phyloP scores from a whole-genome alignment of 2,888 invertebrate species.

The Acleris laterana region DNA sequence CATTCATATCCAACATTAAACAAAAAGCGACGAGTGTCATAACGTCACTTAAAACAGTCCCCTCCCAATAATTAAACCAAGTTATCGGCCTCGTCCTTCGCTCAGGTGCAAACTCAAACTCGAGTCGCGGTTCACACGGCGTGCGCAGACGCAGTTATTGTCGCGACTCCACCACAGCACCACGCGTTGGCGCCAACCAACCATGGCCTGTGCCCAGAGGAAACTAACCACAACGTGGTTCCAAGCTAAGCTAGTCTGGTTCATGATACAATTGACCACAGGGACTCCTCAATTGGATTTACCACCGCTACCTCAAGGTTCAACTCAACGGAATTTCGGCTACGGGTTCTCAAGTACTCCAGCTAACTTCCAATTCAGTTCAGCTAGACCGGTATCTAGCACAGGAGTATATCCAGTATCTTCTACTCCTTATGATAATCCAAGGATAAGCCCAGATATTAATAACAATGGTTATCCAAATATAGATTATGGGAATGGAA shows the following conservation, averaged over 20 bases:
- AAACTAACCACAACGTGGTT: slow-evolving; percentile 58
- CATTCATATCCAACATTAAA: no score
- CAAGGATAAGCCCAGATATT: slow-evolving; percentile 72
- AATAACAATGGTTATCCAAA: slow-evolving; percentile 77
- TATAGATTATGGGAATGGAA: slow-evolving; percentile 60
- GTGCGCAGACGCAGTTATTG: slow-evolving; percentile 69
- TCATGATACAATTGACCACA: slow-evolving; percentile 46
- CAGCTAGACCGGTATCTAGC: slow-evolving; percentile 59
- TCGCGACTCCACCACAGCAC: slow-evolving; percentile 69
- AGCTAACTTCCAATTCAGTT: slow-evolving; percentile 66
- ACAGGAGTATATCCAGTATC: slow-evolving; percentile 66
- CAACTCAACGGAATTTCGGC: slow-evolving; percentile 65
- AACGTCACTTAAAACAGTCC: not conserved
- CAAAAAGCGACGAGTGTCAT: no score
- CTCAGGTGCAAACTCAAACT: not conserved
- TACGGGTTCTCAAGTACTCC: slow-evolving; percentile 72
- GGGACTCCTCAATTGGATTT: slow-evolving; percentile 81
- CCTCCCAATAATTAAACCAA: slow-evolving; percentile 8
- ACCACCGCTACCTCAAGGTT: slow-evolving; percentile 75
- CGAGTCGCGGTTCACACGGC: slow-evolving; percentile 68
- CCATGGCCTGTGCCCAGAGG: slow-evolving; percentile 66
- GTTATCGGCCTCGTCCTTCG: slow-evolving; percentile 32
- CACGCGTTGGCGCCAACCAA: slow-evolving; percentile 69
- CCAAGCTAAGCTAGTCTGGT: slow-evolving; percentile 54
- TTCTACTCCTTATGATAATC: slow-evolving; percentile 62